Percentiles rank a stretch among this genome's conserved stretches.
These are phyloP conservation scores for Furnarius figulus DNA, from an alignment of 2,113 vertebrate species.

Conservation along the genomic window DNA sequence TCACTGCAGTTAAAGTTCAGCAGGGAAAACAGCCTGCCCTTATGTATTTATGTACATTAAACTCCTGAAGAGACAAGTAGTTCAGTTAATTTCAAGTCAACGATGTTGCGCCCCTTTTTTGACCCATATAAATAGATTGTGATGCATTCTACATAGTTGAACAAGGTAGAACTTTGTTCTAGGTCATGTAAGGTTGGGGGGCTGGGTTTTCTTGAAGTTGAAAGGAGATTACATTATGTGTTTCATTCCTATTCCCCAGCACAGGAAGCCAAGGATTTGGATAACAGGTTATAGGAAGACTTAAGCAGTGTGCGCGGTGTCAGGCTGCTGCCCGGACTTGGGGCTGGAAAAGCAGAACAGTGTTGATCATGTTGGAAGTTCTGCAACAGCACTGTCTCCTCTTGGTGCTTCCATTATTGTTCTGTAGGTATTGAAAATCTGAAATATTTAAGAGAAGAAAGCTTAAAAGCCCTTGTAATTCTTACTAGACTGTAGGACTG, in stretches of 20 bases:
- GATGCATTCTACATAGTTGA: not conserved
- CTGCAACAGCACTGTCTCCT: not conserved
- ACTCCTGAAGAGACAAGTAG: not conserved
- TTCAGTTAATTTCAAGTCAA: not conserved
- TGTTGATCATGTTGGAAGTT: not conserved
- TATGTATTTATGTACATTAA: not conserved
- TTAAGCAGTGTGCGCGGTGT: not conserved
- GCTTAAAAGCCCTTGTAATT: not conserved
- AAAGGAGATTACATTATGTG: rapidly evolving
- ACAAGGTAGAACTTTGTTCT: not conserved
- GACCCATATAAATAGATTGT: not conserved
- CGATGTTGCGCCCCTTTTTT: rapidly evolving
- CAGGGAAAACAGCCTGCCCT: not conserved
- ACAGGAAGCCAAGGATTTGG: not conserved
- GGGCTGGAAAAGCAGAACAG: not conserved
- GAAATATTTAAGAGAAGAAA: not conserved
- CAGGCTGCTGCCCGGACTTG: not conserved
- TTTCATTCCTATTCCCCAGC: not conserved
- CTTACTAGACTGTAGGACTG: not conserved
- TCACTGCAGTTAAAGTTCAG: not conserved
- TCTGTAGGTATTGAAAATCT: not conserved
- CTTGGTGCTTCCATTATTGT: not conserved
- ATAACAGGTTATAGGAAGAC: not conserved
- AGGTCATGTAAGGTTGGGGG: not conserved
- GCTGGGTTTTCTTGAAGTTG: not conserved